Percentiles rank a stretch among this genome's conserved stretches.
phyloP scores from a whole-genome alignment of 1,140 invertebrate genomes.

The Lineus longissimus region DNA sequence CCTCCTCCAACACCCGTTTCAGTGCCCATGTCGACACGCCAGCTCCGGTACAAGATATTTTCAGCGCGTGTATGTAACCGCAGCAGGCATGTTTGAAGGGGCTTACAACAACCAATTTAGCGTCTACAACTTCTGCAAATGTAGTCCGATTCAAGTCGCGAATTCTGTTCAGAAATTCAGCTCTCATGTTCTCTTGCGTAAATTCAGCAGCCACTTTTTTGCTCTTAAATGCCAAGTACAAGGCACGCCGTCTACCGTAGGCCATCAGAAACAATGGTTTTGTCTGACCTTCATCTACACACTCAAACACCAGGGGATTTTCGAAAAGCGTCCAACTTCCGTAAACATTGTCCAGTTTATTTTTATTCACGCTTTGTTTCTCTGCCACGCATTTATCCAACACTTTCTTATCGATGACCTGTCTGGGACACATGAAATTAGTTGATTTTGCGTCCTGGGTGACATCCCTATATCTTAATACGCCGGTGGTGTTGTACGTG shows the following conservation, averaged over 20 bases:
- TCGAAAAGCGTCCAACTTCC: neutral
- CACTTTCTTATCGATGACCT: neutral
- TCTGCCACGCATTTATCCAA: neutral
- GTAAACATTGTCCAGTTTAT: neutral
- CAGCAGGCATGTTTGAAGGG: neutral
- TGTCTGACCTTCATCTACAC: neutral
- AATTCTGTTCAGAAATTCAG: neutral
- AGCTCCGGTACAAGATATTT: neutral
- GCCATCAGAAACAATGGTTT: neutral
- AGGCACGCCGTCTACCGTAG: neutral
- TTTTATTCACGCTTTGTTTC: constrained; percentile 1
- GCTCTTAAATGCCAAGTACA: neutral
- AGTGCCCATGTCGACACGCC: neutral
- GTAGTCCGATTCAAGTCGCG: neutral
- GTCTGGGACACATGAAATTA: neutral
- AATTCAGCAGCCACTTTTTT: neutral
- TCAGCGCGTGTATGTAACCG: neutral
- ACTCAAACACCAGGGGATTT: neutral
- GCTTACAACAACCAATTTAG: neutral
- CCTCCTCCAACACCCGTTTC: neutral
- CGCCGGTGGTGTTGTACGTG: neutral
- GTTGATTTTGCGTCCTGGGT: neutral
- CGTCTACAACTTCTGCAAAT: neutral
- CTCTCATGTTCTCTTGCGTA: neutral
- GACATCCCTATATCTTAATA: neutral